A percentile compares a stretch with the other conserved stretches of the same genome.
phyloP scores from a whole-genome alignment of 2,888 invertebrate species.

The Lydus trimaculatus region DNA sequence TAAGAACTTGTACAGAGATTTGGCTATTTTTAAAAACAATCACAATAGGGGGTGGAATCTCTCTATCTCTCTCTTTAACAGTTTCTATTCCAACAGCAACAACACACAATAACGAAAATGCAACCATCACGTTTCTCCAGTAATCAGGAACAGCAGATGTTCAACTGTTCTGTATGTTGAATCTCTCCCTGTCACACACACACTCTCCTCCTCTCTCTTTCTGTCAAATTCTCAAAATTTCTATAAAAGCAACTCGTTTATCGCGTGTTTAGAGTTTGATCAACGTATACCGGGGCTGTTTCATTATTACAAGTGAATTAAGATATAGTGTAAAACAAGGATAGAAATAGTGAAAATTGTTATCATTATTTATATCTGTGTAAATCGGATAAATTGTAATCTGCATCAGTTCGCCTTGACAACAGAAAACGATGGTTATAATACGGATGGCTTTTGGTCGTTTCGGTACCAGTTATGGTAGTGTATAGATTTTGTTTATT shows the following conservation, averaged over 20 bases:
- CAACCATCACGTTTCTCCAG: slow-evolving; percentile 30
- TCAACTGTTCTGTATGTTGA: slow-evolving; percentile 43
- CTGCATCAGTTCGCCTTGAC: too few relatives aligned
- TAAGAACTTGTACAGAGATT: background rate
- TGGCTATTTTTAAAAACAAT: background rate
- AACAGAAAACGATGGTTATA: slow-evolving; percentile 28
- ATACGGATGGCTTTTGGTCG: background rate
- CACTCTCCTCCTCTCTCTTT: slow-evolving; percentile 34
- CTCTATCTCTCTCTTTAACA: background rate
- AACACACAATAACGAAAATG: slow-evolving; percentile 10
- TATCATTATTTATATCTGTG: slow-evolving; percentile 23
- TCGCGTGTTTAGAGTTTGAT: background rate
- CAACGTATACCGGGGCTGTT: background rate
- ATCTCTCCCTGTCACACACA: slow-evolving; percentile 28
- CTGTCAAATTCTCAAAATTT: background rate
- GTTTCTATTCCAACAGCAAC: background rate
- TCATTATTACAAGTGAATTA: background rate
- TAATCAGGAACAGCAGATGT: slow-evolving; percentile 45
- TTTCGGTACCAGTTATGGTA: background rate
- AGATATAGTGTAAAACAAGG: background rate
- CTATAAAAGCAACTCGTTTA: background rate
- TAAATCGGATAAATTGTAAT: too few relatives aligned
- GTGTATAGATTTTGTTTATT: too few relatives aligned
- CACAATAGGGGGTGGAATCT: background rate
- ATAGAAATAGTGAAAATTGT: background rate